phyloP scores from a whole-genome alignment of 1,140 invertebrate genomes.

The Scaptomyza montana region DNA sequence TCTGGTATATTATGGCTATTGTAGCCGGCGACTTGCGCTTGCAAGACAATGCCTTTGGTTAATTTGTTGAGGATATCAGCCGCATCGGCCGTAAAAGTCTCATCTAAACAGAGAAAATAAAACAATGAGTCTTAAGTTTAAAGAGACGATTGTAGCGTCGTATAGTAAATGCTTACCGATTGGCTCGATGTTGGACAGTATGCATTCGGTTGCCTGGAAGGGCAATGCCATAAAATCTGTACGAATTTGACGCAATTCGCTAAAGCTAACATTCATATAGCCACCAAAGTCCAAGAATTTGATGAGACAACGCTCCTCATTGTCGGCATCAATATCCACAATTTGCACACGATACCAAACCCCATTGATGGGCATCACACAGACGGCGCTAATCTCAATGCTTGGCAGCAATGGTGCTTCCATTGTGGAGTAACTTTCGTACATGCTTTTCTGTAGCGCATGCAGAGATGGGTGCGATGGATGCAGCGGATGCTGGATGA shows the following conservation, averaged over 20 bases:
- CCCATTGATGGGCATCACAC: slow-evolving; percentile 91
- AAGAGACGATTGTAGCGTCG: background rate
- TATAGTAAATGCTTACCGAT: slow-evolving; percentile 87
- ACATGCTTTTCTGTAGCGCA: slow-evolving; percentile 90
- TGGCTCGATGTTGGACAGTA: slow-evolving; percentile 94
- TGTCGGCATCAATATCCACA: slow-evolving; percentile 88
- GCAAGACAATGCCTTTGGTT: slow-evolving; percentile 90
- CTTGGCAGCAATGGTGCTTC: slow-evolving; percentile 88
- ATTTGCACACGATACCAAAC: slow-evolving; percentile 96
- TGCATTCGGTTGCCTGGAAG: slow-evolving; percentile 98
- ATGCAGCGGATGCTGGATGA: slow-evolving; percentile 96
- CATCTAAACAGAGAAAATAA: slow-evolving; percentile 67
- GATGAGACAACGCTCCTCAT: slow-evolving; percentile 89
- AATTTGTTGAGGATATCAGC: slow-evolving; percentile 90
- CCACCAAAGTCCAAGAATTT: slow-evolving; percentile 97
- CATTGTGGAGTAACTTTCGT: slow-evolving; percentile 86
- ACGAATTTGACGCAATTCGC: slow-evolving; percentile 93
- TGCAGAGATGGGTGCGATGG: slow-evolving; percentile 93
- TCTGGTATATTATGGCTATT: slow-evolving; percentile 90
- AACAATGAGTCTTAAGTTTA: slow-evolving; percentile 38
- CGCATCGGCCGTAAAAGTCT: slow-evolving; percentile 90
- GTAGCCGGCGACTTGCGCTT: slow-evolving; percentile 94
- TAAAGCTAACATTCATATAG: slow-evolving; percentile 90
- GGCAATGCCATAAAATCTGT: slow-evolving; percentile 96
- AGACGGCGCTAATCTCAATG: slow-evolving; percentile 92